Percentiles rank a stretch among this genome's conserved stretches.
These are phyloP conservation scores for Crematogaster levior DNA, from an alignment of 2,888 invertebrate species.

Conservation along the genomic window DNA sequence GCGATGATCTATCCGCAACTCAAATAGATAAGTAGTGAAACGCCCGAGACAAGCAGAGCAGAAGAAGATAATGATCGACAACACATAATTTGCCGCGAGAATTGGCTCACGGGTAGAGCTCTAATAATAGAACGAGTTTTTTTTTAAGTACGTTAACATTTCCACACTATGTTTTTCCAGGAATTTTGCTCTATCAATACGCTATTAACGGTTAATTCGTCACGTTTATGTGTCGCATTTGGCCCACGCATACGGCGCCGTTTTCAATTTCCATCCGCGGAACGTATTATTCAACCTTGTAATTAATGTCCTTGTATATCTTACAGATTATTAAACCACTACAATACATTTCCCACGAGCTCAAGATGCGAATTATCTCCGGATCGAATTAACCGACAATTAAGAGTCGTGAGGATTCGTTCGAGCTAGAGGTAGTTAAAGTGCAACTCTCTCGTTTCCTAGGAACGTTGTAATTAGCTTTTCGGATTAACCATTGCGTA, in stretches of 20 bases:
- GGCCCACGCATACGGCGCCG: neutral
- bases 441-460: neutral
- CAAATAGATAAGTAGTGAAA: slow-evolving; percentile 39
- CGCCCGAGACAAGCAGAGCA: slow-evolving; percentile 61
- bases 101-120: slow-evolving; percentile 50
- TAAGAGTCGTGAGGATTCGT: slow-evolving; percentile 7
- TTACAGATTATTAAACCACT: slow-evolving; percentile 5
- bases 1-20: slow-evolving; percentile 34
- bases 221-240: slow-evolving; percentile 22
- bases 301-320: neutral
- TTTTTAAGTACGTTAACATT: slow-evolving; percentile 26
- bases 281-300: neutral
- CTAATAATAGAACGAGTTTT: slow-evolving; percentile 62
- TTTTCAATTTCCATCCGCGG: neutral
- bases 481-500: slow-evolving; percentile 21
- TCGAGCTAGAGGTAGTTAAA: neutral
- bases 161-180: neutral
- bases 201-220: slow-evolving; percentile 20
- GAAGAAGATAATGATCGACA: slow-evolving; percentile 66
- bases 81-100: slow-evolving; percentile 62
- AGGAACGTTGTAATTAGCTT: slow-evolving; percentile 10
- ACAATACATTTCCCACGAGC: slow-evolving; percentile 2
- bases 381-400: slow-evolving; percentile 31
- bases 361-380: neutral
- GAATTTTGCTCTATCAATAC: slow-evolving; percentile 11